Evolutionary conservation across 2,797 vertebrate genomes (phyloP).

Genomic region (Echeneis naucrates): DNA sequence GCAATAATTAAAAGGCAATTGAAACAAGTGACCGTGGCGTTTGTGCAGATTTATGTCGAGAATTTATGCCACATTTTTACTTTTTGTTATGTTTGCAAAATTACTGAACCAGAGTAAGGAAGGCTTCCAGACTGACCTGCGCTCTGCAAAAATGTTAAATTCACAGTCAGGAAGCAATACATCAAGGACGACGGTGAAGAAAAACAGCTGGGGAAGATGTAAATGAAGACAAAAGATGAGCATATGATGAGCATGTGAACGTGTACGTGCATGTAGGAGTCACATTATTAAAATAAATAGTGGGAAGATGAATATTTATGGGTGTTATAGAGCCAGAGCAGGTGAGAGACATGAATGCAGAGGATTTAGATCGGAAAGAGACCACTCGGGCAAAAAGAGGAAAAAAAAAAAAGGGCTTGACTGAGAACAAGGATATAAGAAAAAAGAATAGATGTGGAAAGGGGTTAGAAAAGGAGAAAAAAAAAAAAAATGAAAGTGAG

Average conservation of each 20-base stretch:
- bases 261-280: constrained; percentile 33
- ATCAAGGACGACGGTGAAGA: constrained; percentile 11
- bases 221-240: constrained; percentile 48
- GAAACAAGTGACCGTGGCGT: neutral
- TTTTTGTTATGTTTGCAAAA: constrained; percentile 20
- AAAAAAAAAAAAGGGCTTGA: constrained; percentile 1
- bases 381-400: neutral
- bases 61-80: constrained; percentile 2
- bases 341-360: constrained; percentile 34
- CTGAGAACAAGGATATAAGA: neutral
- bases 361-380: constrained; percentile 11
- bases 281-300: constrained; percentile 57
- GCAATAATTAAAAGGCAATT: constrained; percentile 22
- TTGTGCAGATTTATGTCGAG: neutral
- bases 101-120: neutral
- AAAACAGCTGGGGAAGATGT: constrained; percentile 24
- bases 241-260: constrained; percentile 16
- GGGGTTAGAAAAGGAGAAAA: constrained; percentile 10
- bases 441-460: constrained; percentile 12
- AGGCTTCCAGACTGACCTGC: constrained; percentile 6
- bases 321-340: constrained; percentile 10
- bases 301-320: constrained; percentile 53
- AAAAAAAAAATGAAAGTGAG: constrained; percentile 17
- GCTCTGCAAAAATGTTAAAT: constrained; percentile 3
- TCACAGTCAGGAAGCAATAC: constrained; percentile 15